A percentile compares a stretch with the other conserved stretches of the same genome.
Conservation (phyloP, 2,113 vertebrate genomes). For the Irena cyanogastra region DNA sequence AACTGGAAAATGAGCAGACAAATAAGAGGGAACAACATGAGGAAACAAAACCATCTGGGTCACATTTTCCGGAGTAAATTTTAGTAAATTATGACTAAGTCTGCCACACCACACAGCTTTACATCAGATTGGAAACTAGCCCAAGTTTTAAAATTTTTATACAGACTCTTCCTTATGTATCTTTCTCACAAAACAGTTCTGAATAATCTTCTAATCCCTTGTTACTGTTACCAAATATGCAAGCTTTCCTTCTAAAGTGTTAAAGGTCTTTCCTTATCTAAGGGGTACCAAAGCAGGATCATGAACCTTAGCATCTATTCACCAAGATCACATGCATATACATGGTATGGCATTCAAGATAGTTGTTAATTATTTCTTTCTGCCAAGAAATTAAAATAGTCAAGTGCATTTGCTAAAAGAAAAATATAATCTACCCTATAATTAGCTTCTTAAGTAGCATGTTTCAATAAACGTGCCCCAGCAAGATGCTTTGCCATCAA, state of each 20-base stretch:
- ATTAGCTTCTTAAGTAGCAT: neutral
- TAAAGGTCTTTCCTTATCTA: neutral
- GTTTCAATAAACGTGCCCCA: neutral
- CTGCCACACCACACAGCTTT: neutral
- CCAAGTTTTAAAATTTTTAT: neutral
- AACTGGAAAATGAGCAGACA: neutral
- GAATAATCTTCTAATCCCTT: neutral
- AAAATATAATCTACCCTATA: neutral
- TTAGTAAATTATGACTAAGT: neutral
- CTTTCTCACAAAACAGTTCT: neutral
- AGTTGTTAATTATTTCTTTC: neutral
- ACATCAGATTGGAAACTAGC: neutral
- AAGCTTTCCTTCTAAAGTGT: neutral
- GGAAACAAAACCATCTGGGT: neutral
- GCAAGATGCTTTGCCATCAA: neutral
- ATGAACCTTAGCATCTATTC: neutral
- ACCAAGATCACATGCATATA: neutral
- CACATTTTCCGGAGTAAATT: neutral
- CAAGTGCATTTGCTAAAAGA: neutral
- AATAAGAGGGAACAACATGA: neutral
- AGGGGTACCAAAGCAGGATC: neutral
- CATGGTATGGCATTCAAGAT: fast-evolving
- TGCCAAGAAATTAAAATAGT: neutral
- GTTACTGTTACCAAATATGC: neutral
- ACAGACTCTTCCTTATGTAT: neutral